phyloP scores from a whole-genome alignment of 2,797 vertebrate genomes.

The Rhinogobio ventralis region DNA sequence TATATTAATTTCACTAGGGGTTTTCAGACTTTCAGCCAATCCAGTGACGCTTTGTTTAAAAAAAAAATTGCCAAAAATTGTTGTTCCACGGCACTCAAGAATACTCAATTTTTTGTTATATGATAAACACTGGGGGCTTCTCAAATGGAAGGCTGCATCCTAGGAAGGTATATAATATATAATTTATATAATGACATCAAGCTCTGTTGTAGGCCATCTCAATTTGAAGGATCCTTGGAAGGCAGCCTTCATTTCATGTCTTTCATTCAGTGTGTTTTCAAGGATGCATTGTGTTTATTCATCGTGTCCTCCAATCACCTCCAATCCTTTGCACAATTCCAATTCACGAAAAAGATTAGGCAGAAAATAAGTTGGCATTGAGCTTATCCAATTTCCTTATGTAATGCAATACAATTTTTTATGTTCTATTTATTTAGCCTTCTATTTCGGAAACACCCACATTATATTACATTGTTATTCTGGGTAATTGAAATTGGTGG shows the following conservation, averaged over 20 bases:
- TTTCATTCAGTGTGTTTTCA: background rate
- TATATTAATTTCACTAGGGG: background rate
- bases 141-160: background rate
- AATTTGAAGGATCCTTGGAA: background rate
- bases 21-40: background rate
- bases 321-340: background rate
- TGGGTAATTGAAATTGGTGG: background rate
- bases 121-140: background rate
- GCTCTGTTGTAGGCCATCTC: background rate
- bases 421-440: background rate
- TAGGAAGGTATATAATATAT: too few relatives aligned
- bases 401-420: background rate
- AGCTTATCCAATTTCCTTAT: background rate
- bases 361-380: background rate
- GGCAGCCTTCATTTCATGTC: background rate
- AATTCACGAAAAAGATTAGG: background rate
- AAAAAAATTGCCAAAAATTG: background rate
- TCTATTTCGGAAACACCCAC: background rate
- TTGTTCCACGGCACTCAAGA: background rate
- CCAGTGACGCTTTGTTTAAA: background rate
- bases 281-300: background rate
- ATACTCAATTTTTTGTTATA: background rate
- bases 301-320: background rate
- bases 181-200: background rate
- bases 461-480: slow-evolving; percentile 1